phyloP scores from a whole-genome alignment of 2,113 vertebrate genomes.

The Mobula birostris region DNA sequence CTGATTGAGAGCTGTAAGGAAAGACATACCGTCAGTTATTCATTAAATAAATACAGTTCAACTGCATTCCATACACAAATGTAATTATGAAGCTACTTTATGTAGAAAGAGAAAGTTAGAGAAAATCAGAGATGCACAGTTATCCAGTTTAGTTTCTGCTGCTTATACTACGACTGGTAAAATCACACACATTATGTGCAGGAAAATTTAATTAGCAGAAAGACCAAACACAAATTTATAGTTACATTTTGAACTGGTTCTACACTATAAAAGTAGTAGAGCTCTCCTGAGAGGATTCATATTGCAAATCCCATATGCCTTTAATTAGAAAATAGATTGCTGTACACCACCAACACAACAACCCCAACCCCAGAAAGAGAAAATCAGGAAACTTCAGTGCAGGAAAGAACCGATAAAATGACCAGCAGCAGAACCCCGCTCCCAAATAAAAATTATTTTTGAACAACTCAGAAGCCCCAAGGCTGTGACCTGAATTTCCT shows the following conservation, averaged over 20 bases:
- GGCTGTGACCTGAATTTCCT: not conserved
- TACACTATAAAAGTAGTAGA: not conserved
- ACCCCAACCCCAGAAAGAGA: not conserved
- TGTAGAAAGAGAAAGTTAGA: not conserved
- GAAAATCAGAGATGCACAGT: not conserved
- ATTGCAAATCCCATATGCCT: conserved; percentile 11
- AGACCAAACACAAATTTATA: not conserved
- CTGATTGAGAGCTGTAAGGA: not conserved
- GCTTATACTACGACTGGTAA: not conserved
- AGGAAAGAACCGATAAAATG: not conserved
- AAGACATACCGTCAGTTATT: not conserved
- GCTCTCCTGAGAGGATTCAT: not conserved
- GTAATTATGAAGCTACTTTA: not conserved
- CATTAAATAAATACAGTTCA: not conserved
- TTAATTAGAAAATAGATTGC: conserved; percentile 12
- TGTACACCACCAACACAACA: not conserved
- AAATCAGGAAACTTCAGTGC: not conserved
- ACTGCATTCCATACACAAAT: not conserved
- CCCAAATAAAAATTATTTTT: not conserved
- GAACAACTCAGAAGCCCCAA: not conserved
- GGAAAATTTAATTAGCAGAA: not conserved
- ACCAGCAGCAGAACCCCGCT: not conserved
- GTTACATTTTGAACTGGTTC: conserved; percentile 15
- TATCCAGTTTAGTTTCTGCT: not conserved
- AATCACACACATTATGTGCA: not conserved